These are phyloP conservation scores for Calameuta idolon DNA, from an alignment of 2,888 invertebrate genomes.

Conservation along the genomic window DNA sequence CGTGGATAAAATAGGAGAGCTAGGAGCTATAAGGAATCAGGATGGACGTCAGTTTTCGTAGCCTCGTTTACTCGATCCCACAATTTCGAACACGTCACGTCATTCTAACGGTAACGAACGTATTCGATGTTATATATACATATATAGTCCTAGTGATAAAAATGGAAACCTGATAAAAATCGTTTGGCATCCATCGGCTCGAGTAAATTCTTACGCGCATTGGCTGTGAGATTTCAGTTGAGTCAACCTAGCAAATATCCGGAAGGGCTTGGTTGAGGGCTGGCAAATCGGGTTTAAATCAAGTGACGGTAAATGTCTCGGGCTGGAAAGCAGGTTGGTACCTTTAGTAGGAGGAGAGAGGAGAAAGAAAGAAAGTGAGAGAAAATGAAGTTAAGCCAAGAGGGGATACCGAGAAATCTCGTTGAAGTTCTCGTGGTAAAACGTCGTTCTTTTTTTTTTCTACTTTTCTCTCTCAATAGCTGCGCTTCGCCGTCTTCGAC, in stretches of 20 bases:
- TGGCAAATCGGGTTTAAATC: constrained; percentile 58
- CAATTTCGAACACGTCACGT: not conserved
- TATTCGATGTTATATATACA: not conserved
- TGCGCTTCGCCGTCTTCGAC: constrained; percentile 39
- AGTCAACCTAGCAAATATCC: constrained; percentile 57
- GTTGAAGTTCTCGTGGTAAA: not conserved
- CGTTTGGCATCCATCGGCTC: not conserved
- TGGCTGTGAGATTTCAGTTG: constrained; percentile 32
- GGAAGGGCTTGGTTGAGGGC: constrained; percentile 40
- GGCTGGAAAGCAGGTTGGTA: constrained; percentile 27
- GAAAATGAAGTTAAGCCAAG: constrained; percentile 12
- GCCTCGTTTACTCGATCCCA: not conserved
- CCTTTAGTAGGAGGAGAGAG: constrained; percentile 24
- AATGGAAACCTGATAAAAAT: not conserved
- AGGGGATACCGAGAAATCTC: not conserved
- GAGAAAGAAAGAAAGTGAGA: constrained; percentile 17
- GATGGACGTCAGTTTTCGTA: not conserved
- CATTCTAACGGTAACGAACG: not conserved
- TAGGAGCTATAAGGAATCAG: not conserved
- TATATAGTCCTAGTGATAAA: not conserved
- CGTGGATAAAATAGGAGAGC: not conserved
- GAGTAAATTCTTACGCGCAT: constrained; percentile 5
- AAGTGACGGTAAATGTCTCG: constrained; percentile 56
- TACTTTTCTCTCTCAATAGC: constrained; percentile 36
- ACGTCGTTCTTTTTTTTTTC: not conserved